Base-by-base conservation (phyloP, 2,888 invertebrate species). In the Xestia c-nigrum region DNA sequence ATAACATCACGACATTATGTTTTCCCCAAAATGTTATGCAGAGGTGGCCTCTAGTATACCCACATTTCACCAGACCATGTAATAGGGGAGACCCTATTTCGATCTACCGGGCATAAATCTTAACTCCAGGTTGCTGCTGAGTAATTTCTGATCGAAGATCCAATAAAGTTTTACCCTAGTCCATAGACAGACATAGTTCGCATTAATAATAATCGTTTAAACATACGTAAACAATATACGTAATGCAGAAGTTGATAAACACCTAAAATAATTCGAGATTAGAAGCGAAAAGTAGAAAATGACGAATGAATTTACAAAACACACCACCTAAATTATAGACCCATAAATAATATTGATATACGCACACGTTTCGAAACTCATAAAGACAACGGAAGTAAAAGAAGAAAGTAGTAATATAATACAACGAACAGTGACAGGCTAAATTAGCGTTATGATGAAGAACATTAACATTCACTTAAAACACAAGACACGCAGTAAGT, bases 361-460 rank as follows among this genome's bases (percentile, higher is more conserved):
- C 19, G 40, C 10, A 52, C n/a, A 65, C 71, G 31, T 78, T 73
- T 71, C 50, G 55, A 74, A 73, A 67, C 59, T 81, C 74, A 78
- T 79, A 80, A 83, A 76, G 63, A 86, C 78, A 84, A 82, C 67
- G 69, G 76, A 80, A 73, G 72, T 72, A 50, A 72, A 84, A 81
- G 73, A 90, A 88, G 90, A 90, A 88, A 89, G 88, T 88, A 83
- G 16, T 59, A 16, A 59, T 59, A 24, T 82, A 76, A 78, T 59
- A 87, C 85, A 86, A 78, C 64, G 72, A 80, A 78, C 78, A 63
- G 78, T 90, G 92, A 90, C 92, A 89, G 87, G 78, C 88, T 91
- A 91, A 91, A 94, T 94, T 92, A 93, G 89, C 88, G 85, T 87
- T 89, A 90, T 91, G 91, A 93, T 93, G 91, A 90, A 90, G 91